Evolutionary conservation across 2,797 vertebrate genomes (phyloP).

Genomic region (Onychomys leucogaster): DNA sequence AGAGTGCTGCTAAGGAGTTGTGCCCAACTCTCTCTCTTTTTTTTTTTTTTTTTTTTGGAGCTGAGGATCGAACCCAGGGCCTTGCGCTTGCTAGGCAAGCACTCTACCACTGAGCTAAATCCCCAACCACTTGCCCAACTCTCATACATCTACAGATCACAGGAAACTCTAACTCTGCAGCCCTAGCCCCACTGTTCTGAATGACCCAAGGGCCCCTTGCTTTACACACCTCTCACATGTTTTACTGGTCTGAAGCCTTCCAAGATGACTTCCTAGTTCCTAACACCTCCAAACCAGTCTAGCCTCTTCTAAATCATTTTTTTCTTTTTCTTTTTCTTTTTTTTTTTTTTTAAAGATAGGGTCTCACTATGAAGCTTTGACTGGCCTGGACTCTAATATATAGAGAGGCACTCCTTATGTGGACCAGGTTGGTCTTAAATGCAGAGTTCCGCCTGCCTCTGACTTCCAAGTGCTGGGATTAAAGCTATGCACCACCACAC

Average conservation of each 20-base stretch:
- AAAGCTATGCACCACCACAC: not conserved
- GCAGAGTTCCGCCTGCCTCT: not conserved
- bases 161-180: not conserved
- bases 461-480: not conserved
- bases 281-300: not conserved
- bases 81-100: too few relatives aligned
- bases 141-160: not conserved
- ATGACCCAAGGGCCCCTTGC: not conserved
- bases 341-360: too few relatives aligned
- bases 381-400: not conserved
- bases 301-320: not conserved
- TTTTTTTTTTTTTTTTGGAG: too few relatives aligned
- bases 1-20: not conserved
- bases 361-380: not conserved
- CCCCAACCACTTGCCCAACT: too few relatives aligned
- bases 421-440: not conserved
- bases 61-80: too few relatives aligned
- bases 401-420: not conserved
- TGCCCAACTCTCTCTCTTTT: not conserved
- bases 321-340: not conserved
- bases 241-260: not conserved
- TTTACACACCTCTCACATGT: not conserved
- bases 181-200: not conserved
- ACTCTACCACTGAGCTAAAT: too few relatives aligned
- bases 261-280: not conserved